Evolutionary conservation across 2,888 invertebrate genomes (phyloP), one percentile per base, ranked within the genome.

Genomic region (Dryadula phaetusa): DNA sequence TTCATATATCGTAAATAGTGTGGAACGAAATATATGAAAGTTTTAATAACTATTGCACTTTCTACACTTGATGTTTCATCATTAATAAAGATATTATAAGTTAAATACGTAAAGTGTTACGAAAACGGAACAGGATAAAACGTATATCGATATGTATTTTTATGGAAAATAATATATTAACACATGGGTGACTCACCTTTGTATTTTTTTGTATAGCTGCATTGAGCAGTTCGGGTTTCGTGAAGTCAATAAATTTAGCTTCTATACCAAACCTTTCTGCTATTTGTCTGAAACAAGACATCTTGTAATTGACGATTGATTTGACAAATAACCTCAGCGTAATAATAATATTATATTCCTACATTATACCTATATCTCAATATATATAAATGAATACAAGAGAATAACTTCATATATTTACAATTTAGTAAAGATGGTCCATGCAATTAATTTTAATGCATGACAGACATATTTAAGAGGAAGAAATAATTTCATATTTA

Each of bases 151-250:
- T 18, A 20, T 46, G 10, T 14, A 18, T n/a, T 12, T 12, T 12
- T 32, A 60, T 42, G 64, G 68, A 46, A 70, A 70, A 54, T 66
- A 46, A 32, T 52, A 18, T 52, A 8, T 3, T 49, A 25, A 49
- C 16, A 28, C 52, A 8, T n/a, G 16, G 28, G 28, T 49, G 37
- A 81, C 82, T 74, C 70, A 97, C 98, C 94, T 97, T 98, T 4
- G 99, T 99, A 79, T 97, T 98, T 12, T 95, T 93, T 84, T 94
- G 94, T 70, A 99, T 93, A 2, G 95, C 95, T 47, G 94, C 92
- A 73, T 94, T 92, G 18, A 99, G 83, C 67, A 94, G 94, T 18
- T 94, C 91, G 7, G 94, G 76, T 74, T 96, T 89, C 0, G 96
- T 95, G 67, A 96, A 94, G 86, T 99, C 98, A 18, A 96, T 95